phyloP scores from a whole-genome alignment of 2,888 invertebrate genomes.

The Polymixis lichenea region DNA sequence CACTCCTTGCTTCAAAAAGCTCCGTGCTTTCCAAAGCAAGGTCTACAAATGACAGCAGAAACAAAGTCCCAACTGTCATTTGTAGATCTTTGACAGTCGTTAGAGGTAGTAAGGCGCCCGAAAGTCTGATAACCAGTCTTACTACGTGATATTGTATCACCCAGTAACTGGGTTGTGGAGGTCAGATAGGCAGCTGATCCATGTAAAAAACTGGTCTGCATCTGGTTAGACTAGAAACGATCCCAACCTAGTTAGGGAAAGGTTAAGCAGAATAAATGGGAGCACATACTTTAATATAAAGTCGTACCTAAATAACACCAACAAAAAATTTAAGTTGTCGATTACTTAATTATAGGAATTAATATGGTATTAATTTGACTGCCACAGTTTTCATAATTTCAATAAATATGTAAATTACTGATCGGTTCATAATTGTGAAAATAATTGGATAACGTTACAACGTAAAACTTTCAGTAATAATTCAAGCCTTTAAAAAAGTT shows the following conservation, averaged over 20 bases:
- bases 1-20: neutral
- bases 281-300: no score
- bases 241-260: no score
- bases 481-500: conserved; percentile 36
- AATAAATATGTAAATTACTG: conserved; percentile 14
- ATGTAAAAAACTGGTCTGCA: no score
- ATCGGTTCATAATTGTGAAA: neutral
- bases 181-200: no score
- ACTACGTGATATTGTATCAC: no score
- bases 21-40: no score
- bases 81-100: neutral
- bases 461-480: conserved; percentile 25
- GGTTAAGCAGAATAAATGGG: no score
- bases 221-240: no score
- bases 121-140: neutral
- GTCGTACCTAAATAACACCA: neutral
- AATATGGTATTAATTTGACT: neutral
- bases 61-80: neutral
- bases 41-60: no score
- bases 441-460: conserved; percentile 22
- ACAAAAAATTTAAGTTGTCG: neutral
- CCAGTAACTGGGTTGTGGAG: no score
- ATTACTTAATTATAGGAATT: neutral
- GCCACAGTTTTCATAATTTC: neutral
- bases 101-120: neutral